Evolutionary conservation across 2,888 invertebrate species (phyloP).

Genomic region (Seira sanloemensis): DNA sequence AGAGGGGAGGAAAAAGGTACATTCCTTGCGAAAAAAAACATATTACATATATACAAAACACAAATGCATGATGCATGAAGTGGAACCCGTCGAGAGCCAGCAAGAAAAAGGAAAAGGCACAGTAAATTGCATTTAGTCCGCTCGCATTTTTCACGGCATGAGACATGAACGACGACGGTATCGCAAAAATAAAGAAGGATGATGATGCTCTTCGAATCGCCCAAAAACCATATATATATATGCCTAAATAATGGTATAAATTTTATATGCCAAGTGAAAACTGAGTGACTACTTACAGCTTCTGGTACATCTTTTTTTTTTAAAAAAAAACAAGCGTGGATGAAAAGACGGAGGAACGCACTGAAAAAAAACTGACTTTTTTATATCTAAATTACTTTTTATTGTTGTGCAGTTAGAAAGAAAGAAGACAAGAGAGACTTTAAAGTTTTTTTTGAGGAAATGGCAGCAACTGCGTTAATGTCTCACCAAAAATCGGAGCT

Average conservation of each 20-base stretch:
- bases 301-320: background rate
- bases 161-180: background rate
- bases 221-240: no score
- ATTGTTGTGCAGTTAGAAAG: conserved; percentile 28
- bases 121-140: conserved; percentile 29
- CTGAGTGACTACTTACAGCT: background rate
- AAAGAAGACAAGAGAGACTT: no score
- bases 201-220: no score
- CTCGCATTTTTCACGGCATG: background rate
- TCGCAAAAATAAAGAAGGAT: no score
- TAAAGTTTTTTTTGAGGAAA: no score
- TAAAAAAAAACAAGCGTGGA: background rate
- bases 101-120: conserved; percentile 35
- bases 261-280: background rate
- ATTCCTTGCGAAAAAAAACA: background rate
- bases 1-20: background rate
- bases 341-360: background rate
- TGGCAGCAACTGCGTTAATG: conserved; percentile 49
- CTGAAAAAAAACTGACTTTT: background rate
- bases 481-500: conserved; percentile 43
- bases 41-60: conserved; percentile 7
- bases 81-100: conserved; percentile 57
- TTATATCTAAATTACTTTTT: conserved; percentile 37
- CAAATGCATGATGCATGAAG: conserved; percentile 51
- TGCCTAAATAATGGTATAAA: no score